phyloP scores from a whole-genome alignment of 2,888 invertebrate genomes.

The Seira musarum region DNA sequence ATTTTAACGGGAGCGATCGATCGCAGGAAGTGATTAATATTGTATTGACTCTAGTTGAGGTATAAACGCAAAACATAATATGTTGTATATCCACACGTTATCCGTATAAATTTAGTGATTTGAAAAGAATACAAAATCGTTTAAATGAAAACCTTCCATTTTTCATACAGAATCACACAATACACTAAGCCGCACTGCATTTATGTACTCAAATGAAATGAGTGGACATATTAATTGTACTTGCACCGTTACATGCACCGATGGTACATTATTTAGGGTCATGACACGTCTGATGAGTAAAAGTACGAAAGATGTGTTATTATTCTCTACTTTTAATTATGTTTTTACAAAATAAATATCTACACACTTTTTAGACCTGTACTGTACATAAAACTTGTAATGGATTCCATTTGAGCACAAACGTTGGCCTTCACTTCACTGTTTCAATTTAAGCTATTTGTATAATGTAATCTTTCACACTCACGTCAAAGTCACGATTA shows the following conservation, averaged over 20 bases:
- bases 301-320: conserved; percentile 11
- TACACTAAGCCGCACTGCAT: conserved; percentile 46
- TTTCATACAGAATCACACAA: conserved; percentile 26
- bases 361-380: background rate
- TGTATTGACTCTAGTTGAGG: no score
- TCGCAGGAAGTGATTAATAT: no score
- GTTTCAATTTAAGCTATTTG: conserved; percentile 18
- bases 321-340: conserved; percentile 6
- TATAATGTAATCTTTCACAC: no score
- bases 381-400: background rate
- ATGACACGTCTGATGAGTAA: background rate
- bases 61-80: no score
- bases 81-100: no score
- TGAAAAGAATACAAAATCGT: background rate
- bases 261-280: background rate
- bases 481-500: no score
- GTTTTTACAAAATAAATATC: conserved; percentile 3
- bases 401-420: conserved; percentile 58
- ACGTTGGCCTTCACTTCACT: conserved; percentile 60
- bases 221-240: background rate
- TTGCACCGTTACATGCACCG: conserved; percentile 12
- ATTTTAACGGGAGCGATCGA: no score
- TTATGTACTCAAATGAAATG: conserved; percentile 26
- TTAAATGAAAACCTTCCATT: conserved; percentile 47
- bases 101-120: background rate